A percentile compares a stretch with the other conserved stretches of the same genome.
phyloP scores from a whole-genome alignment of 2,888 invertebrate species.

The Ormyrus pomaceus region DNA sequence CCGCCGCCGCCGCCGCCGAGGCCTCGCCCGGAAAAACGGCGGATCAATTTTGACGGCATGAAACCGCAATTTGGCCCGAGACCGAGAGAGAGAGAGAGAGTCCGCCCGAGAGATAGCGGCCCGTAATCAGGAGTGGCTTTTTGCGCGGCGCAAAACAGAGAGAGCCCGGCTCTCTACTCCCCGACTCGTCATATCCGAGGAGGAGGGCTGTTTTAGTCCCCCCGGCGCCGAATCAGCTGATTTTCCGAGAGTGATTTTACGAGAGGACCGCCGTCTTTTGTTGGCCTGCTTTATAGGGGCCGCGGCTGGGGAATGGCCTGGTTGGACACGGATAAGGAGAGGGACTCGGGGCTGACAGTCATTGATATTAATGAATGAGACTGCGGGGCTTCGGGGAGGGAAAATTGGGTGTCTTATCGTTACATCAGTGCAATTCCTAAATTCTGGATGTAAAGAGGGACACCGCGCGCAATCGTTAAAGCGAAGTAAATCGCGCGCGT shows the following conservation, averaged over 20 bases:
- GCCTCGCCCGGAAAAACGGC: constrained; percentile 40
- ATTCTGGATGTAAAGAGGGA: no score
- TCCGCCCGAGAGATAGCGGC: constrained; percentile 60
- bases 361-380: constrained; percentile 30
- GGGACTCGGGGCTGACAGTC: constrained; percentile 22
- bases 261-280: background rate
- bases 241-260: background rate
- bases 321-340: constrained; percentile 11
- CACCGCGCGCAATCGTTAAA: no score
- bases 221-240: background rate
- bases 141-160: constrained; percentile 53
- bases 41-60: constrained; percentile 65
- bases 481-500: no score
- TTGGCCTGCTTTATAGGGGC: background rate
- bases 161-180: background rate
- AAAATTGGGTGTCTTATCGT: no score
- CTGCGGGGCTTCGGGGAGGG: background rate
- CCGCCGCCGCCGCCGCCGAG: no score
- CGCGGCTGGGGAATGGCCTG: background rate
- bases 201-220: constrained; percentile 4
- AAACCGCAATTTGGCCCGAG: constrained; percentile 60
- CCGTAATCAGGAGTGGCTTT: constrained; percentile 68
- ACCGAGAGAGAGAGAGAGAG: constrained; percentile 53
- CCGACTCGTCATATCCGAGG: constrained; percentile 6
- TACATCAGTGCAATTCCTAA: no score